These are phyloP conservation scores for Fulmarus glacialis DNA, from an alignment of 2,113 vertebrate genomes.

Conservation along the genomic window DNA sequence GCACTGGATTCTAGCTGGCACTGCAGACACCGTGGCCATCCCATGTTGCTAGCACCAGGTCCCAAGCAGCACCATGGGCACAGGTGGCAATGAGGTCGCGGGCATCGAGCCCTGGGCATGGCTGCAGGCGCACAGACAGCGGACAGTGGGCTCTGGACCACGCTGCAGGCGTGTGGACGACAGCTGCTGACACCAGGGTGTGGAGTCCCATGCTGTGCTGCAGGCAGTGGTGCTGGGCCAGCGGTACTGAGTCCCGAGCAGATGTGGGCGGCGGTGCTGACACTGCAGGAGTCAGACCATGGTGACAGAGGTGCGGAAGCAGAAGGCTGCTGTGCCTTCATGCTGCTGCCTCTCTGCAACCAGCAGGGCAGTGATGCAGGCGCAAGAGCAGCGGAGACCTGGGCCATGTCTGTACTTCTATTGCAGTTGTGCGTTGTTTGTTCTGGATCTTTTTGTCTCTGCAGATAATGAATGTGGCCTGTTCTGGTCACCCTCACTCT, in stretches of 20 bases:
- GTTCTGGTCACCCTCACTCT: neutral
- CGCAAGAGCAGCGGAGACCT: neutral
- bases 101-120: neutral
- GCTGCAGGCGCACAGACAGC: neutral
- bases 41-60: accelerated
- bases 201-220: accelerated
- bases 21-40: accelerated
- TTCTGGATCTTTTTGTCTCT: neutral
- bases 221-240: accelerated
- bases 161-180: accelerated
- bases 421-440: neutral
- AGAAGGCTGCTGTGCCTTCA: neutral
- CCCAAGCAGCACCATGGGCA: neutral
- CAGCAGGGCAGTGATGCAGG: neutral
- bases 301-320: neutral
- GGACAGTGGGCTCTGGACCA: accelerated
- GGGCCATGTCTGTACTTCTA: neutral
- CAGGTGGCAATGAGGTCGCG: accelerated
- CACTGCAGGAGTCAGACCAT: neutral
- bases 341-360: neutral
- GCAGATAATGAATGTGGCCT: neutral
- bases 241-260: accelerated
- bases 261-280: neutral
- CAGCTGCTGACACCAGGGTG: accelerated
- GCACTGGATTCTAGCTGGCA: neutral